Evolutionary conservation across 2,797 vertebrate genomes (phyloP).

Genomic region (Notolepis coatsorum): DNA sequence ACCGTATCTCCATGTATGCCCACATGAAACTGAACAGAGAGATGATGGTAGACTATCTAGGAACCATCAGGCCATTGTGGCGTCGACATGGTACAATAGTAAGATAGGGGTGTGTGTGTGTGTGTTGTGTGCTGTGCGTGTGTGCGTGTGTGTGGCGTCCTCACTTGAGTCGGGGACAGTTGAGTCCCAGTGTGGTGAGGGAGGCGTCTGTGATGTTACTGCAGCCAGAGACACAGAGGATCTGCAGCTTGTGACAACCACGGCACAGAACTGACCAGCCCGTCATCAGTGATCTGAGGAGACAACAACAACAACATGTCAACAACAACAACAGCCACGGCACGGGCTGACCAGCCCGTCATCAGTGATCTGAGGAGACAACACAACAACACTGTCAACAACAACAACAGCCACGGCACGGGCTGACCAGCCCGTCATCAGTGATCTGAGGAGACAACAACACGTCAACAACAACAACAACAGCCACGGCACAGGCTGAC

Average conservation of each 20-base stretch:
- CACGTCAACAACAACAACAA: background rate
- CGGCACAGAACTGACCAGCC: conserved; percentile 90
- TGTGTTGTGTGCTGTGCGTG: background rate
- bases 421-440: conserved; percentile 90
- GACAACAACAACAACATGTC: conserved; percentile 26
- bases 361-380: too few species aligned
- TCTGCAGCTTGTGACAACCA: conserved; percentile 90
- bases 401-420: conserved; percentile 85
- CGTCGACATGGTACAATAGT: background rate
- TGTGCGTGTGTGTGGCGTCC: conserved; percentile 38
- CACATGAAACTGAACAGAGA: too few species aligned
- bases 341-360: too few species aligned
- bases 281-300: conserved; percentile 90
- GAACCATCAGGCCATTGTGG: background rate
- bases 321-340: background rate
- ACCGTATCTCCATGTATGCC: too few species aligned
- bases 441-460: conserved; percentile 82
- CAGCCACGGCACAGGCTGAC: background rate
- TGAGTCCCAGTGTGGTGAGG: conserved; percentile 91
- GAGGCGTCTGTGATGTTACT: conserved; percentile 92
- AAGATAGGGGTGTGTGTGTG: background rate
- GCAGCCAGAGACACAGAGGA: conserved; percentile 92
- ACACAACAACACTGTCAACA: background rate
- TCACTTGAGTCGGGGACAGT: conserved; percentile 93
- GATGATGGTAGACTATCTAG: too few species aligned